Base-by-base conservation (phyloP, 2,888 invertebrate species). In the Meta bourneti region DNA sequence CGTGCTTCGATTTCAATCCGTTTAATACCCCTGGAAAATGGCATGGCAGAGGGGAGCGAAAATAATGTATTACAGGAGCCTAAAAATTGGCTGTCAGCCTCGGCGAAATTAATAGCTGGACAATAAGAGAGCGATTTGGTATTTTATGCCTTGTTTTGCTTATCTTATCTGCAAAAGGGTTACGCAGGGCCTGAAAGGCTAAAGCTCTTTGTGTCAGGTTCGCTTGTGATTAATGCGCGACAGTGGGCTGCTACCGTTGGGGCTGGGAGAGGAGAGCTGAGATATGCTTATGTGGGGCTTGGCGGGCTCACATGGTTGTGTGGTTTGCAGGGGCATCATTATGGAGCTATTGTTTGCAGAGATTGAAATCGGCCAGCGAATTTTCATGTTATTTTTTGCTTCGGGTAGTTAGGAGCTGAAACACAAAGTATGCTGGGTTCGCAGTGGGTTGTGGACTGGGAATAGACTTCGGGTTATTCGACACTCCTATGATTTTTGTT, bases 121-220 rank as follows among this genome's bases (percentile, higher is more conserved):
- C 88, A 88, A 88, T 88, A 81, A 88, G 81, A 88, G 88, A 61
- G 81, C 88, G 88, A 88, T 88, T 88, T 88, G 81, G 88, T 88
- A 88, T 88, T 88, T 88, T 88, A 81, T 88, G 80, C 88, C 88
- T 81, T 81, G 88, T 88, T 88, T 88, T 88, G 88, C 88, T 88
- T 88, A 88, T 88, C 88, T 88, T 88, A 88, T 88, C 88, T 81
- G n/a, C 19, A 75, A 86, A 85, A 80, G 88, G 88, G 72, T 81
- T 79, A 72, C 80, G 52, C 61, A 49, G 61, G 51, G 61, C 86
- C 70, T 71, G 78, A 86, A 86, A 86, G 86, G 88, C 88, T 88
- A 88, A 88, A 88, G 81, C 88, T 74, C 88, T 88, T 88, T 88
- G 81, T 81, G 88, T 88, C 88, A 88, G 81, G 54, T 72, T 54